Conservation (phyloP, 2,113 vertebrate species). For the Meriones unguiculatus region DNA sequence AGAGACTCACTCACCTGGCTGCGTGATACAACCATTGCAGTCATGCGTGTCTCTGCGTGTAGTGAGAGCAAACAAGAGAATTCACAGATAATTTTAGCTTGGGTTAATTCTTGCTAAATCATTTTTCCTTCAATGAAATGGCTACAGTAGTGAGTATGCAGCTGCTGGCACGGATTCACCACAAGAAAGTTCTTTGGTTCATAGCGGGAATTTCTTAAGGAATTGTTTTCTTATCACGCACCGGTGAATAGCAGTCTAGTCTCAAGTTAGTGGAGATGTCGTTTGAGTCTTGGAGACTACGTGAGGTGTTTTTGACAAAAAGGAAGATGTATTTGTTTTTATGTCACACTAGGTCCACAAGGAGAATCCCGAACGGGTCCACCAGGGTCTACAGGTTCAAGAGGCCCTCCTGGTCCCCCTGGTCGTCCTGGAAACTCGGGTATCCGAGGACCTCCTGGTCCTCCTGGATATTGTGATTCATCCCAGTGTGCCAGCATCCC, state of each 20-base stretch:
- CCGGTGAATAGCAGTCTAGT: constrained; percentile 48
- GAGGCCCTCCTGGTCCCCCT: constrained; percentile 93
- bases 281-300: constrained; percentile 59
- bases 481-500: constrained; percentile 98
- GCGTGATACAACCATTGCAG: constrained; percentile 77
- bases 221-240: constrained; percentile 74
- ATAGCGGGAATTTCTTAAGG: constrained; percentile 85
- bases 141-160: constrained; percentile 77
- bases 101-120: constrained; percentile 82
- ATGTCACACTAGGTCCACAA: constrained; percentile 89
- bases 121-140: constrained; percentile 87
- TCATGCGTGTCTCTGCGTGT: constrained; percentile 72
- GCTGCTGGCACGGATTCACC: constrained; percentile 82
- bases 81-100: constrained; percentile 81
- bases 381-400: constrained; percentile 92
- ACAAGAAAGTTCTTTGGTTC: constrained; percentile 83
- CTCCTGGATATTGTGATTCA: constrained; percentile 98
- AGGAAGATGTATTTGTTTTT: constrained; percentile 67
- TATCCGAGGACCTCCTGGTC: constrained; percentile 93
- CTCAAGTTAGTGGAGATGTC: constrained; percentile 37
- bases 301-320: constrained; percentile 8
- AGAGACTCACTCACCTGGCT: constrained; percentile 71
- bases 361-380: constrained; percentile 95
- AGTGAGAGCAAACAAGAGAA: constrained; percentile 79
- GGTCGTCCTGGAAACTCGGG: constrained; percentile 95